phyloP scores from a whole-genome alignment of 2,888 invertebrate genomes.

The Cheilosia urbana region DNA sequence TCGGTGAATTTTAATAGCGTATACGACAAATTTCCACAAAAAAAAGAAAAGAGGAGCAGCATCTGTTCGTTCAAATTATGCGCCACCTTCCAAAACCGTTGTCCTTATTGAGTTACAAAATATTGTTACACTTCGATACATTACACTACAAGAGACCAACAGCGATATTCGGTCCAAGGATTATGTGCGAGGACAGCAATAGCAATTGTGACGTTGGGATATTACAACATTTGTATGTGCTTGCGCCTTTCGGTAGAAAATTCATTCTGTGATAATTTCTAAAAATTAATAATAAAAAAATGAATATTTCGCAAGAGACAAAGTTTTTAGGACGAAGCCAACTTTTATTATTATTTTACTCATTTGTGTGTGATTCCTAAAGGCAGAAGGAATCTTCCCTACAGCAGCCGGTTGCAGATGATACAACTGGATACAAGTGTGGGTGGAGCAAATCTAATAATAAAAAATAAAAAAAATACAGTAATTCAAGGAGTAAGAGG shows the following conservation, averaged over 20 bases:
- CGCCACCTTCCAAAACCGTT: constrained; percentile 56
- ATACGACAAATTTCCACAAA: constrained; percentile 30
- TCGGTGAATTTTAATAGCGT: constrained; percentile 45
- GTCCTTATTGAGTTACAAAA: constrained; percentile 72
- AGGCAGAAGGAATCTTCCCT: constrained; percentile 15
- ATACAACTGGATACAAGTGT: neutral
- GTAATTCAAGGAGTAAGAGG: constrained; percentile 8
- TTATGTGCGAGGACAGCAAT: constrained; percentile 63
- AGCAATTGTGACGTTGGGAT: constrained; percentile 65
- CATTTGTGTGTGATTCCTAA: constrained; percentile 72
- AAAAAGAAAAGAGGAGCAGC: constrained; percentile 28
- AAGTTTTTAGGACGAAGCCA: constrained; percentile 64
- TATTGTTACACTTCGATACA: constrained; percentile 70
- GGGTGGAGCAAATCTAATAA: constrained; percentile 13
- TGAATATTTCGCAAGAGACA: constrained; percentile 47
- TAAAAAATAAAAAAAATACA: constrained; percentile 26
- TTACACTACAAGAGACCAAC: constrained; percentile 25
- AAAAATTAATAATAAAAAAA: constrained; percentile 68
- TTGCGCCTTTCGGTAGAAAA: constrained; percentile 31
- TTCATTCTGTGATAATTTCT: constrained; percentile 73
- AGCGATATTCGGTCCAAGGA: constrained; percentile 60
- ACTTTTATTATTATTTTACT: constrained; percentile 75
- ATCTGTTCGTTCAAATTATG: constrained; percentile 67
- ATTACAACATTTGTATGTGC: constrained; percentile 47
- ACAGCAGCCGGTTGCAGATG: constrained; percentile 46